Base-by-base conservation (phyloP, 2,113 vertebrate species). In the Vanacampus margaritifer region DNA sequence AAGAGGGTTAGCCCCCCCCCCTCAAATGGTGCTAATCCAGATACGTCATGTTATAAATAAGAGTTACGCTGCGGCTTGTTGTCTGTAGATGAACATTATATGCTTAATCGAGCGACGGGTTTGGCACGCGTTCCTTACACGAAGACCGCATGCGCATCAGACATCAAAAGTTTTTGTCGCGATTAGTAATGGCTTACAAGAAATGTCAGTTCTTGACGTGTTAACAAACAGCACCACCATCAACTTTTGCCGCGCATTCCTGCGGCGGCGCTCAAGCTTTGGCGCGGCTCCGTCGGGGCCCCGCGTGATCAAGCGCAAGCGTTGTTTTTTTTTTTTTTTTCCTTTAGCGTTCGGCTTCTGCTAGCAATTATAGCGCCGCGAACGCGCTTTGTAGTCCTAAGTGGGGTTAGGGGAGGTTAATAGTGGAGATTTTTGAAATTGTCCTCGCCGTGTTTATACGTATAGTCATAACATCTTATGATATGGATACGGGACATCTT, bases 21-120 rank as follows among this genome's bases (percentile, higher is more conserved):
- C 82, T 83, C 68, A 66, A 75, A 74, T 73, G 61, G 73, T 81
- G 83, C 72, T 82, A 81, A 81, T 87, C 82, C 82, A 86, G 75
- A 88, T 72, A 78, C 75, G 76, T 80, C 80, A 72, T 8, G 53
- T 73, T 86, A 81, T 87, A 85, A 87, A 87, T 87, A 80, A 82
- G 69, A 58, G 24, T 32, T 61, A 53, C 57, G 60, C 61, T 71
- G 65, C 50, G 63, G 69, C 79, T 73, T 74, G 77, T 79, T 85
- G 81, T 84, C 75, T 81, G 78, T 67, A 43, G 24, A 56, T 76
- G 67, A 24, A 84, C 24, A 61, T 73, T 66, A 78, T 72, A 69
- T 59, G 71, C 77, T 80, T 80, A 81, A 67, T 78, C 53, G 46
- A 66, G 46, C 66, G 54, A 63, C 9, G 66, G 66, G 69, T 56